Base-by-base conservation (phyloP, 2,797 vertebrate genomes). In the Brachyrhaphis roseni region DNA sequence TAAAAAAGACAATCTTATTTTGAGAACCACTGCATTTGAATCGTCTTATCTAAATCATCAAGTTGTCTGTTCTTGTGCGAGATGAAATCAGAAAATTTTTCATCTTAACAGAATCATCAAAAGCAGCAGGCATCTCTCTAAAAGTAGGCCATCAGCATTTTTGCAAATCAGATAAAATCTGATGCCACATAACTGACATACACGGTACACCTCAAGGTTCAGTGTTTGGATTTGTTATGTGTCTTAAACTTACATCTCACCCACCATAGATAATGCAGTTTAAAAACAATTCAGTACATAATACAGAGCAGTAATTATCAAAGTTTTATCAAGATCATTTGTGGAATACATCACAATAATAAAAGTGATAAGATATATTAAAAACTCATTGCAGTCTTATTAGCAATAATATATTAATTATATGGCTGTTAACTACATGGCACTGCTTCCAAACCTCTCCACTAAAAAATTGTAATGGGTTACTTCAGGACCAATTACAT, bases 31-130 rank as follows among this genome's bases (percentile, higher is more conserved):
- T 12, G 10, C 72, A 18, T 74, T 34, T 74, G 36, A 20, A 51
- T 59, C 28, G 34, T 39, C 28, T 49, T 55, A 10, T 75, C 31
- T 71, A 70, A 20, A 51, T 28, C 45, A 28, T 77, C 39, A 70
- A 39, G 18, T 62, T 77, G 75, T 72, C 15, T 75, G 64, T 77
- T n/a, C 78, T 77, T 80, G 77, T 49, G 74, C 3, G 3, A 13
- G 28, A 36, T 41, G 77, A 49, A 80, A 55, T 46, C 15, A 36
- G 12, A 26, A 53, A 7, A 15, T 18, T 84, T 84, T 74, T 57
- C 45, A 31, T 53, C 88, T 43, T 72, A 76, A 75, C 53, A n/a
- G 28, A 26, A 36, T 28, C 57, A 82, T 49, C 72, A 62, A 81
- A 84, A 43, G 36, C 31, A 68, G 36, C 39, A 66, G 57, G 79